Evolutionary conservation across 1,140 invertebrate genomes (phyloP).

Genomic region (Drosophila saltans): DNA sequence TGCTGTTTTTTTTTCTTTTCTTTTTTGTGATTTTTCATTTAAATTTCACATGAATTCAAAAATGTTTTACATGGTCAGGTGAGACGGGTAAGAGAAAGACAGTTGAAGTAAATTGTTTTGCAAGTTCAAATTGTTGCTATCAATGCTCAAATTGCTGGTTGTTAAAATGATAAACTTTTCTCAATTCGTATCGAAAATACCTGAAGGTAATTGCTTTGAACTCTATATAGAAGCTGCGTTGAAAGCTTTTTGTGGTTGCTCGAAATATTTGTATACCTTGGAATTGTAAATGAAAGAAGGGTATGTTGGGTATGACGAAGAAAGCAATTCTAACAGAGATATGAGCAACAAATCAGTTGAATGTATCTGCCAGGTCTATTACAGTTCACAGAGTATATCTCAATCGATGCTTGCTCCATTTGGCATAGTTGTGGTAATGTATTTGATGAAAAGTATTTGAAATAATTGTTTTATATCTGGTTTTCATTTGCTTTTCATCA

Average conservation of each 20-base stretch:
- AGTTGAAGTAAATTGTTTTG: constrained; percentile 2
- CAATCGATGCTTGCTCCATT: background rate
- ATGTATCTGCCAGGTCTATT: background rate
- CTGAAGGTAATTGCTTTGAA: constrained; percentile 5
- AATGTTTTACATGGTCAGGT: background rate
- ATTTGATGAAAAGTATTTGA: background rate
- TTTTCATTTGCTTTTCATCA: constrained; percentile 16
- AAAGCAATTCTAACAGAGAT: too few relatives aligned
- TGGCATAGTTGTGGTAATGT: background rate
- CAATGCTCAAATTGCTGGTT: constrained; percentile 11
- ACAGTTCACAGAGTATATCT: background rate
- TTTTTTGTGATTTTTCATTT: constrained; percentile 1
- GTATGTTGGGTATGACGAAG: background rate
- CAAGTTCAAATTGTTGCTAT: constrained; percentile 10
- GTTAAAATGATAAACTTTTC: constrained; percentile 15
- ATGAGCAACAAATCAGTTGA: too few relatives aligned
- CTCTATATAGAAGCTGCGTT: background rate
- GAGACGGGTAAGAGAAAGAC: background rate
- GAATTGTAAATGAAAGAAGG: too few relatives aligned
- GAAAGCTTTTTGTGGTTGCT: constrained; percentile 2
- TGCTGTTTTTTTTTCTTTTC: too few relatives aligned
- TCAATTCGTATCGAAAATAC: background rate
- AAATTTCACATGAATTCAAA: background rate
- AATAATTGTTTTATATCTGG: background rate
- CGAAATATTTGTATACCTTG: background rate